These are phyloP conservation scores for Andrena flavipes DNA, from an alignment of 2,888 invertebrate species.

Conservation along the genomic window DNA sequence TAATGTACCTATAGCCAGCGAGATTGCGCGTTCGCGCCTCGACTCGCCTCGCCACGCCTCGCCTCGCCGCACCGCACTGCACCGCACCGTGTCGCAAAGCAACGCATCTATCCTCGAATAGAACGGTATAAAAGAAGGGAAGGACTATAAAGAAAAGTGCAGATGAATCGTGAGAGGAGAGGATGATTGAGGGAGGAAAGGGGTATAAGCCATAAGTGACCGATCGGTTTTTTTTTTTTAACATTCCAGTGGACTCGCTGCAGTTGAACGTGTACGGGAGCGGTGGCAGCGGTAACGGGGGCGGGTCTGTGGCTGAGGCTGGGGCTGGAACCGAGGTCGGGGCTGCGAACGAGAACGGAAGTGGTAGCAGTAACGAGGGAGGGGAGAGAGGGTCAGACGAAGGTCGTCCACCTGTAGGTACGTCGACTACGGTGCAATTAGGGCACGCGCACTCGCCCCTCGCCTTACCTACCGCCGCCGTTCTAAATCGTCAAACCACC, in stretches of 20 bases:
- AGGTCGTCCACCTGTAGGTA: slow-evolving; percentile 77
- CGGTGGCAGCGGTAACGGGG: slow-evolving; percentile 45
- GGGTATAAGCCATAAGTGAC: background rate
- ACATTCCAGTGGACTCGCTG: slow-evolving; percentile 82
- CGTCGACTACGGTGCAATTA: slow-evolving; percentile 77
- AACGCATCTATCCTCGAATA: too few relatives aligned
- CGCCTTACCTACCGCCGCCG: slow-evolving; percentile 85
- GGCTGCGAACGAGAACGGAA: background rate
- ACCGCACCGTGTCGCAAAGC: too few relatives aligned
- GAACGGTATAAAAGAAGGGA: too few relatives aligned
- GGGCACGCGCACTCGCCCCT: slow-evolving; percentile 84
- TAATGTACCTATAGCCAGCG: too few relatives aligned
- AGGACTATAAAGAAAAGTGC: too few relatives aligned
- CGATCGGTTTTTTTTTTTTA: slow-evolving; percentile 33
- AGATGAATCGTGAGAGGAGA: too few relatives aligned
- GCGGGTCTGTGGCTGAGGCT: slow-evolving; percentile 15
- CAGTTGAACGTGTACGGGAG: slow-evolving; percentile 81
- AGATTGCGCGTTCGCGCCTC: too few relatives aligned
- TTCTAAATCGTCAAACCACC: slow-evolving; percentile 85
- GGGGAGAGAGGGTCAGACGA: slow-evolving; percentile 77
- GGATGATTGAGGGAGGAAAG: background rate
- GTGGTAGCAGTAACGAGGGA: slow-evolving; percentile 43
- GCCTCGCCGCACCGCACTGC: too few relatives aligned
- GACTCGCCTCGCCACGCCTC: too few relatives aligned
- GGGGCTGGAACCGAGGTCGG: slow-evolving; percentile 6